Evolutionary conservation across 2,113 vertebrate species (phyloP), one percentile per base, ranked within the genome.

Genomic region (Sitta europaea): DNA sequence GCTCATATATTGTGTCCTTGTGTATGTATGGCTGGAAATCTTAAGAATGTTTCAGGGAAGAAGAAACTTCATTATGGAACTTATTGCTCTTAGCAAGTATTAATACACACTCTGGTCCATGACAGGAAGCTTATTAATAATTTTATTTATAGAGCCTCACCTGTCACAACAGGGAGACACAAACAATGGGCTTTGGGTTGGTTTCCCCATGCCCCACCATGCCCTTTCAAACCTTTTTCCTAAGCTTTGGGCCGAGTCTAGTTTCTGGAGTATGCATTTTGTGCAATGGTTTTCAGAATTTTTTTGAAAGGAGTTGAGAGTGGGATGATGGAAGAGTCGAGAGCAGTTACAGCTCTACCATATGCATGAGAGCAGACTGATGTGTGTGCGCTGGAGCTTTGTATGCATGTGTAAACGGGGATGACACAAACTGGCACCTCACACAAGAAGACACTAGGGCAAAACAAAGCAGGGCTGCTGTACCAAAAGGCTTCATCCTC

Each of bases 321-420:
- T 61, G 45, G n/a, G 45, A 75, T 42, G 53, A 63, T 29, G 13
- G 45, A 71, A 36, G 47, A 89, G 51, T 53, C 80, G 84, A 71
- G 35, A 77, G 35, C 33, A 80, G 87, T 55, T 81, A 53, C 51
- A 89, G 76, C 65, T 74, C 59, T 59, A 65, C 57, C 31, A 75
- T 5, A 62, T 36, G 19, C 48, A 35, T 24, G 38, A 78, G 36
- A 86, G 22, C 7, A 75, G 29, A 87, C 18, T 67, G 71, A 40
- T 7, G 19, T 4, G 8, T 11, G 25, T 7, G 7, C 1, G 6
- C 71, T 61, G 66, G 42, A 91, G 75, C n/a, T 58, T 38, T 22
- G 7, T 5, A 14, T 70, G 48, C 6, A 0, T 5, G 19, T 71
- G 43, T 35, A 78, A 91, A 85, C 0, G 0, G 40, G 31, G 31